These are phyloP conservation scores for Dasypolia templi DNA, from an alignment of 2,888 invertebrate species.

Conservation along the genomic window DNA sequence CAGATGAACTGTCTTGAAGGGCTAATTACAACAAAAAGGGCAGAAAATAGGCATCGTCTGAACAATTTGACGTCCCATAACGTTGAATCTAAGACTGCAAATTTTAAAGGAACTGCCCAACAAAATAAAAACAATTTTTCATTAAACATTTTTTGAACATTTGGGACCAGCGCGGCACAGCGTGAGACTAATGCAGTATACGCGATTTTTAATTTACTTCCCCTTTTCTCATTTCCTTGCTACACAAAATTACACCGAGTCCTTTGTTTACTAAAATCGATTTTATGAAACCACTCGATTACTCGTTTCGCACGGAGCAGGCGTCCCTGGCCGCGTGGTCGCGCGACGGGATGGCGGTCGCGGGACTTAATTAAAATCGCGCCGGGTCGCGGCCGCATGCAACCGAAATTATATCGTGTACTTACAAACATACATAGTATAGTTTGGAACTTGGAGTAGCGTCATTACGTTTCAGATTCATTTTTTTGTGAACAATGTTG, in stretches of 20 bases:
- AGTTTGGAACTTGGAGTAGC: not conserved
- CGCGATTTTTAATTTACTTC: conserved; percentile 46
- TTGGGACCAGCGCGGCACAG: conserved; percentile 12
- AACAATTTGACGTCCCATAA: not conserved
- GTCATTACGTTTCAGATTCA: no score
- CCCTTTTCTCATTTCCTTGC: conserved; percentile 35
- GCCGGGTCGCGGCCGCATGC: conserved; percentile 49
- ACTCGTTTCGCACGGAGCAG: conserved; percentile 40
- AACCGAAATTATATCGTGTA: conserved; percentile 54
- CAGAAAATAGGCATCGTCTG: not conserved
- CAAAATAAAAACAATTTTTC: conserved; percentile 31
- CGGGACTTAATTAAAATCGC: conserved; percentile 66
- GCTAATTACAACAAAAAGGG: not conserved
- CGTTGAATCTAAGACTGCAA: not conserved
- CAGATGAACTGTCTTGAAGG: not conserved
- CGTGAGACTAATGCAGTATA: conserved; percentile 44
- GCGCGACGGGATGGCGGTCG: conserved; percentile 52
- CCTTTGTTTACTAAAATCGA: conserved; percentile 60
- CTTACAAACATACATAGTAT: conserved; percentile 6
- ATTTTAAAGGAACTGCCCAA: not conserved
- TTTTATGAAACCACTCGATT: conserved; percentile 57
- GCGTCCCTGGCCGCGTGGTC: conserved; percentile 51
- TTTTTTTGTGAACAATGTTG: no score
- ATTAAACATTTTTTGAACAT: conserved; percentile 25
- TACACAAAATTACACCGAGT: conserved; percentile 44